A percentile compares a stretch with the other conserved stretches of the same genome.
Evolutionary conservation across 2,113 vertebrate genomes (phyloP).

Genomic region (Colistium nudipinnis): DNA sequence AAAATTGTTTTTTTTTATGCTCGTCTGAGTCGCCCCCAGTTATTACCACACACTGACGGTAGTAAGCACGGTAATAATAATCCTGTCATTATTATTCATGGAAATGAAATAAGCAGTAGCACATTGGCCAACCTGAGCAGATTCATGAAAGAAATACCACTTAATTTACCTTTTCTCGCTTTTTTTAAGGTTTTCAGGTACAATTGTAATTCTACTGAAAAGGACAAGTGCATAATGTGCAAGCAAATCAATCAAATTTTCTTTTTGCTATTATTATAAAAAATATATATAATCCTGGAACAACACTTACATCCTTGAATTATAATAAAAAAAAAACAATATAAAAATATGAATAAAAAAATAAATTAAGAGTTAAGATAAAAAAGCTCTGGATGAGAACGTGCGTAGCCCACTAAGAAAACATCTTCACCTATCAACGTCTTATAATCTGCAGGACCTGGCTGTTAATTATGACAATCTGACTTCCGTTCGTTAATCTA

Average conservation of each 20-base stretch:
- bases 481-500: conserved; percentile 24
- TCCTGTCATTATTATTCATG: not conserved
- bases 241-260: too few relatives aligned
- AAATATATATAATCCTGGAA: not conserved
- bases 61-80: not conserved
- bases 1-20: not conserved
- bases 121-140: too few relatives aligned
- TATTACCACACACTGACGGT: not conserved
- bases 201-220: too few relatives aligned
- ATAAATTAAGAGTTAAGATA: not conserved
- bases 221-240: too few relatives aligned
- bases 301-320: not conserved
- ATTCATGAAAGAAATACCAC: too few relatives aligned
- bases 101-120: not conserved
- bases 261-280: not conserved
- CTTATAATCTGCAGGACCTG: conserved; percentile 18
- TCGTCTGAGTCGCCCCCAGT: not conserved
- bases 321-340: not conserved
- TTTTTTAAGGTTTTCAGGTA: too few relatives aligned
- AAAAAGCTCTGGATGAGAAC: not conserved
- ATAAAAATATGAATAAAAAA: too few relatives aligned
- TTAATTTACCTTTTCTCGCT: too few relatives aligned
- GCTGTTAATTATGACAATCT: conserved; percentile 41
- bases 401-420: not conserved
- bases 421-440: not conserved